Conservation (phyloP, 1,140 invertebrate species). For the Phymastichus coffea region DNA sequence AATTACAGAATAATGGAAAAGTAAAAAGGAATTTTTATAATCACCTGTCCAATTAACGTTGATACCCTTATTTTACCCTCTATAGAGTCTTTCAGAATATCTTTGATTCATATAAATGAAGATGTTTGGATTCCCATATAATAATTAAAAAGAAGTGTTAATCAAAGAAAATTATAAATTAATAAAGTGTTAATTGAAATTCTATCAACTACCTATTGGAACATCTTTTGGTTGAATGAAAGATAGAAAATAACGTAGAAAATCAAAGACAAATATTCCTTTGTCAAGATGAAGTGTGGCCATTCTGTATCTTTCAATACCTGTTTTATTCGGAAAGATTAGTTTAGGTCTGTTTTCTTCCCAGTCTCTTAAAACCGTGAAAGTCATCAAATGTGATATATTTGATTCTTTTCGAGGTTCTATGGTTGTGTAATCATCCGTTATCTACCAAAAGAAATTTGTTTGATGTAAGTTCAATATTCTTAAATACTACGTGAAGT, state of each 20-base stretch:
- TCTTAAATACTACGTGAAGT: no score
- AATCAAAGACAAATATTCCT: conserved; percentile 58
- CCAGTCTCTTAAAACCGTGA: conserved; percentile 37
- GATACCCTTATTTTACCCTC: conserved; percentile 42
- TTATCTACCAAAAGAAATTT: no score
- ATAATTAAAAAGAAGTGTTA: neutral
- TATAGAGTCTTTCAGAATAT: conserved; percentile 46
- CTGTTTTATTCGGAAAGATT: conserved; percentile 44
- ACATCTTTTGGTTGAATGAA: conserved; percentile 60
- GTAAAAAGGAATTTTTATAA: conserved; percentile 13
- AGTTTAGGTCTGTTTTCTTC: conserved; percentile 38
- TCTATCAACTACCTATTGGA: no score
- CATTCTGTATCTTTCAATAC: conserved; percentile 53
- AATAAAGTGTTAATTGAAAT: no score
- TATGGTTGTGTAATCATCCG: conserved; percentile 9
- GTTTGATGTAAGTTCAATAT: no score
- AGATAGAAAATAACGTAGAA: conserved; percentile 57
- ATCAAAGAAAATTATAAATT: neutral
- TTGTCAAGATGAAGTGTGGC: conserved; percentile 56
- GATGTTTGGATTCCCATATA: no score
- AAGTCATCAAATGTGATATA: conserved; percentile 42
- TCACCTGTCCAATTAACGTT: conserved; percentile 48
- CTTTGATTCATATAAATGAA: conserved; percentile 34
- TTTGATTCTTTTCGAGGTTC: conserved; percentile 36
- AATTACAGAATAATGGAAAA: neutral